phyloP scores from a whole-genome alignment of 2,113 vertebrate genomes.

The Tachuris rubrigastra region DNA sequence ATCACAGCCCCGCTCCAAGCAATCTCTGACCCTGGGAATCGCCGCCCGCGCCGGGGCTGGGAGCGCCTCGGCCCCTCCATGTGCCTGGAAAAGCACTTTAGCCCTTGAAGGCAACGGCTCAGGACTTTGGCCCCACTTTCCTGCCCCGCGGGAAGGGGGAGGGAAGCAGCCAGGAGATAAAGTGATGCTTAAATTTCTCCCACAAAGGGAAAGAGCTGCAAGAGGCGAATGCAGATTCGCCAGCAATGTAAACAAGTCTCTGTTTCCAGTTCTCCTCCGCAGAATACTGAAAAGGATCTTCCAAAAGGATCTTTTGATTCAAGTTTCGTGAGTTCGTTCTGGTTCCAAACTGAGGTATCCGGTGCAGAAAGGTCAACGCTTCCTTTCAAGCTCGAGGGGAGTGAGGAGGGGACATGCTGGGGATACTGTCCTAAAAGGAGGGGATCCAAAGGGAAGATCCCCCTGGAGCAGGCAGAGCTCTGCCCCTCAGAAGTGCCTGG shows the following conservation, averaged over 20 bases:
- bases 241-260: constrained; percentile 51
- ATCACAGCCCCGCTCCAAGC: not conserved
- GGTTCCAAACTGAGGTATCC: constrained; percentile 75
- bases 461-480: not conserved
- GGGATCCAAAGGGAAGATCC: not conserved
- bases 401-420: not conserved
- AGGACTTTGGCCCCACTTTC: not conserved
- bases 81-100: not conserved
- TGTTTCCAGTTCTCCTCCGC: constrained; percentile 39
- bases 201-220: not conserved
- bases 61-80: not conserved
- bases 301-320: constrained; percentile 50
- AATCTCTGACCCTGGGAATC: not conserved
- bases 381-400: not conserved
- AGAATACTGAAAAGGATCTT: constrained; percentile 16
- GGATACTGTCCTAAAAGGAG: not conserved
- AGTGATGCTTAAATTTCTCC: not conserved
- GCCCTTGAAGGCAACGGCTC: not conserved
- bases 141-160: not conserved
- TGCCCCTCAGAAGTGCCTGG: not conserved
- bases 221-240: not conserved
- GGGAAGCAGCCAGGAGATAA: not conserved
- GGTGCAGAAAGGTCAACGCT: constrained; percentile 59
- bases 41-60: not conserved
- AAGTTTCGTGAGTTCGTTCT: constrained; percentile 69